Base-by-base conservation (phyloP, 37 sponge, comb jelly and placozoan species). In the Haliclona indistincta region DNA sequence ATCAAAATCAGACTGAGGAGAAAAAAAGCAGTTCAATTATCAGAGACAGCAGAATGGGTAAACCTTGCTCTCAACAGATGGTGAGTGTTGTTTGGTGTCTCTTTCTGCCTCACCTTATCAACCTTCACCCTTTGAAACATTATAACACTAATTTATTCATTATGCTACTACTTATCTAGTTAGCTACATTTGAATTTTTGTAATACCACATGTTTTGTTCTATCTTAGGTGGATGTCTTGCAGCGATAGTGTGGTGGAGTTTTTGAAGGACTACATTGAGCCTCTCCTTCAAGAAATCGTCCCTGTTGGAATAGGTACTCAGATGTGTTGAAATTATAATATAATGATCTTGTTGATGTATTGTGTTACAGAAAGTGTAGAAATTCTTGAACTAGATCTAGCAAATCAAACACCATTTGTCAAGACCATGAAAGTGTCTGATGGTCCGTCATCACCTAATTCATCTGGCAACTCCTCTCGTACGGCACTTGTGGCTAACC, bases 21-120 rank as follows among this genome's bases (percentile, higher is more conserved):
- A 47, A 71, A 72, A 44, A 69, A 70, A 71, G 38, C 55, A 1
- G 35, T 63, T 1, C 76, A 84, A 4, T 43, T 34, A 0, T 37
- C 70, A 22, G 85, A 84, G 56, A 33, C 73, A 2, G 78, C 79
- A 1, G 85, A 84, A 64, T 84, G 85, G 85, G 56, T 78, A 8
- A 84, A 77, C 49, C 7, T 84, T 6, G 79, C 73, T 6, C 45
- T 84, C 22, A 84, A 84, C 63, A 77, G 73, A 78, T 84, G 85
- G 85, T 77, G 28, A 64, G 85, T 8, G 28, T 1, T 1, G 5
- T 8, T 66, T 35, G 38, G 10, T n/a, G n/a, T n/a, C n/a, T n/a
- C n/a, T n/a, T n/a, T n/a, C n/a, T n/a, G n/a, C n/a, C n/a, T n/a
- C n/a, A n/a, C n/a, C n/a, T n/a, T n/a, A n/a, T n/a, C n/a, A n/a